Percentiles rank a stretch among this genome's conserved stretches.
Evolutionary conservation across 2,797 vertebrate genomes (phyloP).

Genomic region (Decapterus maruadsi): DNA sequence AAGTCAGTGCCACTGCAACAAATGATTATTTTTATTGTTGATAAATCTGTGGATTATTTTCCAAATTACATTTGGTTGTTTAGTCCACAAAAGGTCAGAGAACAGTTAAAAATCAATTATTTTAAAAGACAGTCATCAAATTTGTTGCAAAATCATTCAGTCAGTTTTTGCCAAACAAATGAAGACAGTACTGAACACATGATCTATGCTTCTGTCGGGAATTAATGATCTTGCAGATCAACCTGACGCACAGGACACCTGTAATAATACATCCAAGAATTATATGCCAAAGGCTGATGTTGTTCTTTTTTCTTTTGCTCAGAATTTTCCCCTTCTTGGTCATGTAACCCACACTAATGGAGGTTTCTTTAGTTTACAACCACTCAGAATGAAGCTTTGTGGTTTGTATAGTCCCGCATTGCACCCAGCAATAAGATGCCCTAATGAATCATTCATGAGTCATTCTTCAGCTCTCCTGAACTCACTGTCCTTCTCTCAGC

Average conservation of each 20-base stretch:
- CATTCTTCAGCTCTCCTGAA: conserved; percentile 35
- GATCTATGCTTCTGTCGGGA: too few species aligned
- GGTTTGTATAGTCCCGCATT: conserved; percentile 38
- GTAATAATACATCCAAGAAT: conserved; percentile 2
- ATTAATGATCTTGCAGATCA: too few species aligned
- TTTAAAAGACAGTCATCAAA: neutral
- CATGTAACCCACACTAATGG: conserved; percentile 4
- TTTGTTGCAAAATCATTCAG: neutral
- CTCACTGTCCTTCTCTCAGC: conserved; percentile 51
- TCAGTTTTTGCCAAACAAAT: neutral
- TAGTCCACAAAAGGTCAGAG: too few species aligned
- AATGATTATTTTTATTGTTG: neutral
- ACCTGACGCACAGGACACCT: neutral
- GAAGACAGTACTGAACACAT: neutral
- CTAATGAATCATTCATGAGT: conserved; percentile 66
- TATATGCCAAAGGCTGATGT: neutral
- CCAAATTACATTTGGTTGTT: too few species aligned
- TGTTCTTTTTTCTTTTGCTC: neutral
- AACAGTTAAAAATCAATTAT: too few species aligned
- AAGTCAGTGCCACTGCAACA: neutral
- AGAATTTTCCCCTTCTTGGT: neutral
- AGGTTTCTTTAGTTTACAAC: conserved; percentile 2
- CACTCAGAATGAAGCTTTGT: conserved; percentile 4
- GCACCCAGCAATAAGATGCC: conserved; percentile 47
- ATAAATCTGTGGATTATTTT: too few species aligned